Evolutionary conservation across 2,113 vertebrate species (phyloP).

Genomic region (Oryctolagus cuniculus): DNA sequence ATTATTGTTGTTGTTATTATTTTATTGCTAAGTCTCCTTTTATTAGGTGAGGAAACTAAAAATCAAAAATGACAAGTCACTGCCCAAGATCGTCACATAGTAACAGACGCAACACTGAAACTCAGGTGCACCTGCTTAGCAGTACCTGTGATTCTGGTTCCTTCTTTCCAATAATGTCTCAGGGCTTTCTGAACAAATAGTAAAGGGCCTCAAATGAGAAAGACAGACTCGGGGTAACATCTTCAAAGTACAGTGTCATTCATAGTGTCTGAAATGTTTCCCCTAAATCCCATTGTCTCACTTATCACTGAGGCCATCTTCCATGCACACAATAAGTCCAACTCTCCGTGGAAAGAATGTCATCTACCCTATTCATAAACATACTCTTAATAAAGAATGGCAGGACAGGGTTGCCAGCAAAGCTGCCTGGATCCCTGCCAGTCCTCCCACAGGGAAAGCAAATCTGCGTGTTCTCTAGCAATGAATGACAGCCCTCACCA

Average conservation of each 20-base stretch:
- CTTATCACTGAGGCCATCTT: slow-evolving; percentile 16
- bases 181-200: background rate
- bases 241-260: slow-evolving; percentile 33
- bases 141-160: background rate
- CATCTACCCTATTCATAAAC: slow-evolving; percentile 30
- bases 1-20: background rate
- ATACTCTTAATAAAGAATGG: slow-evolving; percentile 60
- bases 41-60: slow-evolving; percentile 35
- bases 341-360: slow-evolving; percentile 34
- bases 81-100: background rate
- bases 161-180: background rate
- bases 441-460: slow-evolving; percentile 59
- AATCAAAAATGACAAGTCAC: background rate
- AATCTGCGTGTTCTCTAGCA: slow-evolving; percentile 51
- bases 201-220: background rate
- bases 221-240: background rate
- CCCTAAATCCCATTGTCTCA: background rate
- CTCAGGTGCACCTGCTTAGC: background rate
- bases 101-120: background rate
- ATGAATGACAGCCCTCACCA: slow-evolving; percentile 62
- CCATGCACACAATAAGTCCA: slow-evolving; percentile 38
- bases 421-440: slow-evolving; percentile 61
- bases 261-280: background rate
- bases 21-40: slow-evolving; percentile 19
- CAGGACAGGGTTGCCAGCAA: slow-evolving; percentile 58